Evolutionary conservation across 2,888 invertebrate genomes (phyloP).

Genomic region (Abrostola triplasia): DNA sequence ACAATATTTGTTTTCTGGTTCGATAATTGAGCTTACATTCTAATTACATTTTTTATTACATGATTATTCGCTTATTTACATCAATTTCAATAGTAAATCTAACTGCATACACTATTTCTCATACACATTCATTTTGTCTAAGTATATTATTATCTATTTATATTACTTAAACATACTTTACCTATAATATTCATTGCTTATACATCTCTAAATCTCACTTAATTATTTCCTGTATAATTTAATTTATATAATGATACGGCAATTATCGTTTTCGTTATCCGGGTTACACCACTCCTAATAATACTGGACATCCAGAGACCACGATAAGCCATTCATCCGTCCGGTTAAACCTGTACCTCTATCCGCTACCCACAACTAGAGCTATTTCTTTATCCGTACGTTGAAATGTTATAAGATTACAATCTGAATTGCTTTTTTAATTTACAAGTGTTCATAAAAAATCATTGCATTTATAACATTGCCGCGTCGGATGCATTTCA

Average conservation of each 20-base stretch:
- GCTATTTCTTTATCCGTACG: conserved; percentile 43
- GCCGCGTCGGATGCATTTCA: conserved; percentile 3
- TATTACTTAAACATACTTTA: too few species aligned
- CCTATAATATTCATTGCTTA: too few species aligned
- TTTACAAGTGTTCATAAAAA: conserved; percentile 39
- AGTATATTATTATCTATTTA: too few species aligned
- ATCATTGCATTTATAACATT: conserved; percentile 17
- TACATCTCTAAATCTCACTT: background rate
- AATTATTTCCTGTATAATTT: background rate
- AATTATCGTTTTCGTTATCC: conserved; percentile 40
- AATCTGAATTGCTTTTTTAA: conserved; percentile 48
- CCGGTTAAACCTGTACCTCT: conserved; percentile 45
- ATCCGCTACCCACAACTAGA: conserved; percentile 38
- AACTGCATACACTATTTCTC: too few species aligned
- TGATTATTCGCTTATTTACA: too few species aligned
- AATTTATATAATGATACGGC: too few species aligned
- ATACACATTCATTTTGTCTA: too few species aligned
- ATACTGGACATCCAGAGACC: conserved; percentile 42
- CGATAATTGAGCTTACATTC: too few species aligned
- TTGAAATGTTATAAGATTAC: conserved; percentile 53
- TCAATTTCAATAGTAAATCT: too few species aligned
- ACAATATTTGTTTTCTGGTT: too few species aligned
- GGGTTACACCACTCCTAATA: conserved; percentile 50
- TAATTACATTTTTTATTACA: too few species aligned
- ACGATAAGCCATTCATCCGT: conserved; percentile 43